Conservation (phyloP, 2,797 vertebrate species). For the Dendrocincla tyrannina region DNA sequence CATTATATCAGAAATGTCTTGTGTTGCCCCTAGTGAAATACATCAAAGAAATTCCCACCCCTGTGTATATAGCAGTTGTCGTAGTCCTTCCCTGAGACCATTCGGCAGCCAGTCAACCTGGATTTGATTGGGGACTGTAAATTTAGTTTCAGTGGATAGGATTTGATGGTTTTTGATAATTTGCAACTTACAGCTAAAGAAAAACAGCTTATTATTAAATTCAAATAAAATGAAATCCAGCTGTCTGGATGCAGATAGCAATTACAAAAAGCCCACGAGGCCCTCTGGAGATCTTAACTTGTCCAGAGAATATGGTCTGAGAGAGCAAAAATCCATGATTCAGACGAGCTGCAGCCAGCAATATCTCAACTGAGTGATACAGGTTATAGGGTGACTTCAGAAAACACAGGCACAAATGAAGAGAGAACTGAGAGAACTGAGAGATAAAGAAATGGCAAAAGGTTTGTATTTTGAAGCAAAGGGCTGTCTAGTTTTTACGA, state of each 20-base stretch:
- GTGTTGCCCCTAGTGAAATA: constrained; percentile 68
- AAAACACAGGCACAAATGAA: neutral
- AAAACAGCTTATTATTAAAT: constrained; percentile 77
- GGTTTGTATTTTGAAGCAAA: neutral
- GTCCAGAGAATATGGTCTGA: constrained; percentile 29
- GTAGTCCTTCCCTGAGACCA: constrained; percentile 57
- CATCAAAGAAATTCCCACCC: constrained; percentile 64
- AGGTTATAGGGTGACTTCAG: constrained; percentile 6
- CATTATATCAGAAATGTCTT: constrained; percentile 74
- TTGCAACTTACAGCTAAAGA: constrained; percentile 70
- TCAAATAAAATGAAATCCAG: constrained; percentile 68
- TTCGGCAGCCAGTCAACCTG: constrained; percentile 49
- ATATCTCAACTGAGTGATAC: constrained; percentile 31
- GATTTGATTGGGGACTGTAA: constrained; percentile 30
- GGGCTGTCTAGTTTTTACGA: neutral
- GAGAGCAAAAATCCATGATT: constrained; percentile 39
- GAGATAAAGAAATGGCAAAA: neutral
- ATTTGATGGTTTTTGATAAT: constrained; percentile 76
- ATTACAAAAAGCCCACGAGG: constrained; percentile 69
- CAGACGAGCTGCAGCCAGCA: constrained; percentile 30
- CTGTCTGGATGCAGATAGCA: constrained; percentile 73
- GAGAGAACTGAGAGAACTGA: neutral
- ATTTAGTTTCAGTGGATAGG: constrained; percentile 36
- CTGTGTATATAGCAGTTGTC: constrained; percentile 37
- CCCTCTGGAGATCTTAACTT: constrained; percentile 68